Conservation (phyloP, 2,113 vertebrate genomes). For the Callocephalon fimbriatum region DNA sequence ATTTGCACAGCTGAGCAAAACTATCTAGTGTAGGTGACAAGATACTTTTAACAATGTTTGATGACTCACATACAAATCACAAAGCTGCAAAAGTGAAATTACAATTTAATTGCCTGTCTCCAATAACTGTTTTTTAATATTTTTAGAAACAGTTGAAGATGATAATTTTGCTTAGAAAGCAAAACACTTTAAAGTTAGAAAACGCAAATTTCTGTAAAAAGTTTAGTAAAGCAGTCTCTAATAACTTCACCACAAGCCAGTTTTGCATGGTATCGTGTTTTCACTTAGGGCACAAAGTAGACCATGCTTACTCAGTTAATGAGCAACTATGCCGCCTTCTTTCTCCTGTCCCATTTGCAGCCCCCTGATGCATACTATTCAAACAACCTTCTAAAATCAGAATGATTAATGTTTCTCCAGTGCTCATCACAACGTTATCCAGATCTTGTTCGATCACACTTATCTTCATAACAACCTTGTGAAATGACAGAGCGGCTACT, state of each 20-base stretch:
- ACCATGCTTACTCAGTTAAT: not conserved
- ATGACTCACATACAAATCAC: not conserved
- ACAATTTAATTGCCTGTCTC: not conserved
- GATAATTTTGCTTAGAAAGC: not conserved
- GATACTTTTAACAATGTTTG: not conserved
- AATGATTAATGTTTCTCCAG: slow-evolving; percentile 35
- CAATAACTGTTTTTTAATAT: not conserved
- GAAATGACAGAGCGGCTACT: not conserved
- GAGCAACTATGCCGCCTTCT: not conserved
- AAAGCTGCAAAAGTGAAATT: not conserved
- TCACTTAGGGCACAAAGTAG: not conserved
- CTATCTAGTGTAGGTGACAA: not conserved
- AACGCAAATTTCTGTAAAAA: not conserved
- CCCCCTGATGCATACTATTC: not conserved
- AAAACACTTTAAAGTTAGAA: not conserved
- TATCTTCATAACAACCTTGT: slow-evolving; percentile 19
- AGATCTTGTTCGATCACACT: slow-evolving; percentile 51
- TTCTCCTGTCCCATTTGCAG: slow-evolving; percentile 15
- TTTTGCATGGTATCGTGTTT: not conserved
- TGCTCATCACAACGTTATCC: not conserved
- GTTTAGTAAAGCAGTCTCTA: not conserved
- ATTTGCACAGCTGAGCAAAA: not conserved
- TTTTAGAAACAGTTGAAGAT: not conserved
- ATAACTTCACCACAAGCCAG: not conserved
- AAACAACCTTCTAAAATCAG: slow-evolving; percentile 12